These are phyloP conservation scores for Anadara kagoshimensis DNA, from an alignment of 1,140 invertebrate genomes.

Conservation along the genomic window DNA sequence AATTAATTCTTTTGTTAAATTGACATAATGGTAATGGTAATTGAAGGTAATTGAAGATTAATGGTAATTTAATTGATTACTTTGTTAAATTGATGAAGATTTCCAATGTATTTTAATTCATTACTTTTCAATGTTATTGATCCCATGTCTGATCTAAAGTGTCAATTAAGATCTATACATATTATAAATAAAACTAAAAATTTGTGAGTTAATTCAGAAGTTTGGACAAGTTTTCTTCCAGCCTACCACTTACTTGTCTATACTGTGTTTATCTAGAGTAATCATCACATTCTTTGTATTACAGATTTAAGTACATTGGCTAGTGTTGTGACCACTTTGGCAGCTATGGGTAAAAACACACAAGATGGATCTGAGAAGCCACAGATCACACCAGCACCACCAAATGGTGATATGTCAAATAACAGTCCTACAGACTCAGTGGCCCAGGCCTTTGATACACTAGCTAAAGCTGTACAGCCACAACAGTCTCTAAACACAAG, in stretches of 20 bases:
- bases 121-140: too few relatives aligned
- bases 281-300: slow-evolving; percentile 36
- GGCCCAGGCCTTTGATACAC: slow-evolving; percentile 83
- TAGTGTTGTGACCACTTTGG: slow-evolving; percentile 76
- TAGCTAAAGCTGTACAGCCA: slow-evolving; percentile 79
- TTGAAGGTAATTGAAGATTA: too few relatives aligned
- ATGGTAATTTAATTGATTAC: too few relatives aligned
- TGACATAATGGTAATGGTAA: too few relatives aligned
- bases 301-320: slow-evolving; percentile 76
- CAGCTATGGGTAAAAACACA: slow-evolving; percentile 76
- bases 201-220: too few relatives aligned
- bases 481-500: slow-evolving; percentile 37
- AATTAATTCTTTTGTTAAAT: too few relatives aligned
- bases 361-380: slow-evolving; percentile 30
- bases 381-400: slow-evolving; percentile 11
- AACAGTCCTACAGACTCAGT: slow-evolving; percentile 66
- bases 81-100: too few relatives aligned
- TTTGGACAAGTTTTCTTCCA: too few relatives aligned
- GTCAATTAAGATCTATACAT: too few relatives aligned
- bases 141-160: too few relatives aligned
- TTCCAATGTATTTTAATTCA: too few relatives aligned
- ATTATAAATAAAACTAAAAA: too few relatives aligned
- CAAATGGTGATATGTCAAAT: slow-evolving; percentile 22
- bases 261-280: slow-evolving; percentile 11
- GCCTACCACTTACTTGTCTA: not conserved